Percentiles rank a stretch among this genome's conserved stretches.
These are phyloP conservation scores for Pterocles burchelli DNA, from an alignment of 2,113 vertebrate species.

Conservation along the genomic window DNA sequence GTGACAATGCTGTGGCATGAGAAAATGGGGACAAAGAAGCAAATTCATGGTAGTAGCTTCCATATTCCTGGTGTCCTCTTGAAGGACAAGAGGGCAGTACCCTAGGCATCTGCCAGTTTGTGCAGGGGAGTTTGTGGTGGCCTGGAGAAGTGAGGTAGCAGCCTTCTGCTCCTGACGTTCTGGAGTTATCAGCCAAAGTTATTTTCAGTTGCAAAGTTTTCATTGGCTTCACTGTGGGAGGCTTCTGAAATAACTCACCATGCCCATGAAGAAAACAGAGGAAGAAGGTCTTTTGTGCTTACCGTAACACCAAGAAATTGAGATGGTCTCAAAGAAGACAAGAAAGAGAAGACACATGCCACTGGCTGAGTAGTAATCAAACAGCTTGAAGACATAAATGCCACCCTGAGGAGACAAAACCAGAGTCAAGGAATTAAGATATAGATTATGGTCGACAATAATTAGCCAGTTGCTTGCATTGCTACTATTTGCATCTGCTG, in stretches of 20 bases:
- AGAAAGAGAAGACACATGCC: conserved; percentile 92
- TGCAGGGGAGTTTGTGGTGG: background rate
- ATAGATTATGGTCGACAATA: background rate
- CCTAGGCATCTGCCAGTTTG: background rate
- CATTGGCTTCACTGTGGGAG: background rate
- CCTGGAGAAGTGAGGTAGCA: background rate
- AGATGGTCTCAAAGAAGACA: conserved; percentile 91
- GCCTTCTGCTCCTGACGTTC: background rate
- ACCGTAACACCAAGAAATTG: conserved; percentile 94
- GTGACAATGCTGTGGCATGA: background rate
- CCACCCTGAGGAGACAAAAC: conserved; percentile 80
- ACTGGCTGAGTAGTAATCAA: conserved; percentile 94
- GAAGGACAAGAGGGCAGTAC: background rate
- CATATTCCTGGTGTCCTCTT: background rate
- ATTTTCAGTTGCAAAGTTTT: background rate
- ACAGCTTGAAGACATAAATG: conserved; percentile 91
- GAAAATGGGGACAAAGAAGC: background rate
- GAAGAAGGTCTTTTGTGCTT: background rate
- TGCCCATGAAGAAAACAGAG: background rate
- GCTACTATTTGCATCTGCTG: background rate
- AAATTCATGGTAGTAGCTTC: background rate
- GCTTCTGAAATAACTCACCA: background rate
- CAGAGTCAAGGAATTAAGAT: background rate
- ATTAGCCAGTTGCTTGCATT: background rate
- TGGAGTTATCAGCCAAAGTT: background rate